Conservation (phyloP, 2,888 invertebrate genomes). For the Galeruca laticollis region DNA sequence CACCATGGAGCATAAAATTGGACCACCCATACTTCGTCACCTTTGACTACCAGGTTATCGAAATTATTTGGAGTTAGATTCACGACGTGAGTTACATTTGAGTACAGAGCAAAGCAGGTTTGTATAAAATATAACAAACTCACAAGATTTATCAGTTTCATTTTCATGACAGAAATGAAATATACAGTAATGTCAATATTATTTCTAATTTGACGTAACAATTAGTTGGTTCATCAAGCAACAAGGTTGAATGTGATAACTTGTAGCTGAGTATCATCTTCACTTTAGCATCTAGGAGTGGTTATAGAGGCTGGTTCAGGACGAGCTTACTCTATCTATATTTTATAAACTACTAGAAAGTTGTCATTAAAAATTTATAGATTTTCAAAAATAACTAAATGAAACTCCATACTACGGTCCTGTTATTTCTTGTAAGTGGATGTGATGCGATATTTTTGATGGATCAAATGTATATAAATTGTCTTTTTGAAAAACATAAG, state of each 20-base stretch:
- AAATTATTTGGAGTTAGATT: slow-evolving; percentile 86
- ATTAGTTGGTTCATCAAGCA: background rate
- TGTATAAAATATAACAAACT: background rate
- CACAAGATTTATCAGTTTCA: background rate
- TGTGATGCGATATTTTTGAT: background rate
- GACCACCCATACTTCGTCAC: slow-evolving; percentile 89
- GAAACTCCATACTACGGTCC: background rate
- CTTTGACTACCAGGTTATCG: slow-evolving; percentile 79
- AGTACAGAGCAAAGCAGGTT: slow-evolving; percentile 14
- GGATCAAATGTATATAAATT: slow-evolving; percentile 9
- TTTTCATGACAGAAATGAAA: background rate
- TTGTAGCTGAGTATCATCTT: too few relatives aligned
- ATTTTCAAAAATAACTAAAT: too few relatives aligned
- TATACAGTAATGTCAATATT: background rate
- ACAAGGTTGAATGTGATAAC: background rate
- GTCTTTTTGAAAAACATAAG: slow-evolving; percentile 2
- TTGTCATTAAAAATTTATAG: too few relatives aligned
- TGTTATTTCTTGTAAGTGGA: background rate
- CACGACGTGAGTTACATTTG: slow-evolving; percentile 73
- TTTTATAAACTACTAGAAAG: too few relatives aligned
- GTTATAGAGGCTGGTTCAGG: too few relatives aligned
- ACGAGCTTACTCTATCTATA: too few relatives aligned
- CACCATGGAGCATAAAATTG: slow-evolving; percentile 96
- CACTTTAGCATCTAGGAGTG: too few relatives aligned
- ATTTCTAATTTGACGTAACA: background rate